Percentiles rank a stretch among this genome's conserved stretches.
Evolutionary conservation across 2,797 vertebrate genomes (phyloP).

Genomic region (Peromyscus nudipes): DNA sequence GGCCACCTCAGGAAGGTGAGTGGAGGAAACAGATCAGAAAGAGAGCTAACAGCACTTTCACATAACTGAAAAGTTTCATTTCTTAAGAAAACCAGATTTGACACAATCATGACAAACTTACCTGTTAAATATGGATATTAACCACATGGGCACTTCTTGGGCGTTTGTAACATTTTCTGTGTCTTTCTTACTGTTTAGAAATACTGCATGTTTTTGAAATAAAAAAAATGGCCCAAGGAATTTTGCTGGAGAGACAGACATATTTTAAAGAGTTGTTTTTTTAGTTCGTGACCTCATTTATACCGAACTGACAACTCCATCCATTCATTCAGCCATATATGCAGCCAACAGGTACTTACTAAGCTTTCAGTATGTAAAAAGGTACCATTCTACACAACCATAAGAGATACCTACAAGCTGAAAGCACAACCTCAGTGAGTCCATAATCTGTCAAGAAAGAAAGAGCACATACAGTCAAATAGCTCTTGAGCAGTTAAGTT

Average conservation of each 20-base stretch:
- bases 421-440: conserved; percentile 9
- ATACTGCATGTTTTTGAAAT: not conserved
- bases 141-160: not conserved
- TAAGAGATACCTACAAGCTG: not conserved
- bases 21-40: not conserved
- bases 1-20: not conserved
- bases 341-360: conserved; percentile 17
- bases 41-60: not conserved
- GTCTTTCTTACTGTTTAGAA: conserved; percentile 42
- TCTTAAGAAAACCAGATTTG: conserved; percentile 44
- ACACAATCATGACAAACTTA: conserved; percentile 16
- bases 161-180: conserved; percentile 12
- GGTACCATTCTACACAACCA: not conserved
- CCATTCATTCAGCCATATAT: conserved; percentile 15
- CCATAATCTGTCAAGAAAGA: conserved; percentile 4
- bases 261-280: conserved; percentile 47
- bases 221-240: conserved; percentile 17
- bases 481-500: conserved; percentile 33
- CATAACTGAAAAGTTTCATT: conserved; percentile 10
- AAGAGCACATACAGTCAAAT: conserved; percentile 32
- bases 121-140: conserved; percentile 47
- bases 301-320: not conserved
- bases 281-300: not conserved
- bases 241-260: conserved; percentile 40
- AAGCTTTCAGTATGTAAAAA: not conserved